A percentile compares a stretch with the other conserved stretches of the same genome.
These are phyloP conservation scores for Gastrophysa polygoni DNA, from an alignment of 2,888 invertebrate species.

Conservation along the genomic window DNA sequence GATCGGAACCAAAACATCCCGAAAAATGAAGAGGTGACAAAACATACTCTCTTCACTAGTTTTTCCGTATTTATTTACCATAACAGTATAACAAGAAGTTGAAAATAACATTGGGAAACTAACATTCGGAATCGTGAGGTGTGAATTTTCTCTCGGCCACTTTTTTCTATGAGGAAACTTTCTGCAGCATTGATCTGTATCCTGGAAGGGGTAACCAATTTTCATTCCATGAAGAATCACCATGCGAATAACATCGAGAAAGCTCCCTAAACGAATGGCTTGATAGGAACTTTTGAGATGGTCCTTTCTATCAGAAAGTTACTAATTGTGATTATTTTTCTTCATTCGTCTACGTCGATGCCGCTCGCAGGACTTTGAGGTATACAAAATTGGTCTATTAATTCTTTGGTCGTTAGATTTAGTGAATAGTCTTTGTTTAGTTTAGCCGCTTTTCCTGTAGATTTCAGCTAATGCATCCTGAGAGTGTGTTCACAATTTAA, in stretches of 20 bases:
- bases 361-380: constrained; percentile 84
- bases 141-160: too few relatives aligned
- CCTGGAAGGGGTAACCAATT: too few relatives aligned
- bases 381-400: constrained; percentile 61
- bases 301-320: constrained; percentile 71
- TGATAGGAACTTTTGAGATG: constrained; percentile 90
- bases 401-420: constrained; percentile 56
- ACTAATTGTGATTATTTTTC: constrained; percentile 70
- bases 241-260: constrained; percentile 40
- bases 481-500: constrained; percentile 30
- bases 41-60: too few relatives aligned
- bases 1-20: too few relatives aligned
- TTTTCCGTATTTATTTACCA: too few relatives aligned
- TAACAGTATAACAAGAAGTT: too few relatives aligned
- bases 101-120: too few relatives aligned
- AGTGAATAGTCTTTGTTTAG: constrained; percentile 57
- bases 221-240: too few relatives aligned
- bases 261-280: constrained; percentile 56
- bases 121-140: too few relatives aligned
- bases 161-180: too few relatives aligned
- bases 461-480: constrained; percentile 46
- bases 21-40: too few relatives aligned
- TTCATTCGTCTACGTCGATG: constrained; percentile 65
- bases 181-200: too few relatives aligned
- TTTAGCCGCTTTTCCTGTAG: constrained; percentile 59